Evolutionary conservation across 2,888 invertebrate genomes (phyloP), one percentile per base, ranked within the genome.

Genomic region (Melolontha melolontha): DNA sequence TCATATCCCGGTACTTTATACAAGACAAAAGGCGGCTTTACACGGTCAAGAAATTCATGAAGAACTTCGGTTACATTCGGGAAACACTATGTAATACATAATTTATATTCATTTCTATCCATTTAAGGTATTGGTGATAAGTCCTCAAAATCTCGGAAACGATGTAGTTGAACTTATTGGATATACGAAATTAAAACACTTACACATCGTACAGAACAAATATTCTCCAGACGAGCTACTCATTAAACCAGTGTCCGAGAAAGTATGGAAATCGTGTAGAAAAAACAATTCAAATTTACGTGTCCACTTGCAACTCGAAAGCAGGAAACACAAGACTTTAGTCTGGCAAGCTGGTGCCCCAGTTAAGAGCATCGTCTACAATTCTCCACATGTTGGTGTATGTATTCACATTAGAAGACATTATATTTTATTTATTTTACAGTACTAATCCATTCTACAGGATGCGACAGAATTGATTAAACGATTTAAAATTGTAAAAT

Each of bases 81-180:
- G 29, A n/a, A n/a, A n/a, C n/a, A n/a, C n/a, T n/a, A n/a, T n/a
- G n/a, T n/a, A n/a, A n/a, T n/a, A n/a, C n/a, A n/a, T n/a, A n/a
- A n/a, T n/a, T n/a, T n/a, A n/a, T n/a, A n/a, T n/a, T n/a, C 50
- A n/a, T 50, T 63, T 44, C 7, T 52, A 16, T 5, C 10, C 69
- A 62, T 70, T 76, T 62, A 75, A 91, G 90, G 85, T 87, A 71
- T 79, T 91, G 59, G 85, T 87, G 5, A 87, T 91, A 65, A 90
- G 91, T 72, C 91, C 91, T 2, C 91, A 93, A 83, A 93, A 92
- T 81, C 83, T 94, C 54, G 90, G 91, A 50, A 90, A 91, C 70
- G 92, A 93, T 78, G 85, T 91, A 0, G 79, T 93, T 16, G 85
- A 89, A 71, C 81, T 92, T 51, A 79, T 93, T 47, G 89, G 89